Conservation (phyloP, 2,797 vertebrate species). For the Capromys pilorides region DNA sequence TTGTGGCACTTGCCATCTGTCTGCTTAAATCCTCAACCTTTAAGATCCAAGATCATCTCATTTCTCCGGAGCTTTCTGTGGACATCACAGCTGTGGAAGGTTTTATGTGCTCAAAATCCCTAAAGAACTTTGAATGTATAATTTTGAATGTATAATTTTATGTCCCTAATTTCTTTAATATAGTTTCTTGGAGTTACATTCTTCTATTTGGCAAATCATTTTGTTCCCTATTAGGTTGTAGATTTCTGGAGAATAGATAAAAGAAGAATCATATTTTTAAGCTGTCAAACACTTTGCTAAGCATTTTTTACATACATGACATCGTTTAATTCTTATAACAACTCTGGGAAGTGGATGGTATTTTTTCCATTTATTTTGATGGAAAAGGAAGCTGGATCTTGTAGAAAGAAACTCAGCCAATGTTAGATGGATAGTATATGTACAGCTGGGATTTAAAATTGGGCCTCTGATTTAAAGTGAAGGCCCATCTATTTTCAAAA, state of each 20-base stretch:
- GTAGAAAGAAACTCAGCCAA: conserved; percentile 8
- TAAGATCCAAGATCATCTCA: conserved; percentile 6
- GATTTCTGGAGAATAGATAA: neutral
- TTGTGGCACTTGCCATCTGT: neutral
- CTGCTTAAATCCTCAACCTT: conserved; percentile 51
- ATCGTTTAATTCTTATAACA: conserved; percentile 49
- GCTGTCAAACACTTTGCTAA: conserved; percentile 37
- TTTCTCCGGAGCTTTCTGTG: conserved; percentile 36
- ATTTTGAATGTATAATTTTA: no score
- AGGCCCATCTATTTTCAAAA: conserved; percentile 25
- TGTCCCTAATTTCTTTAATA: conserved; percentile 47
- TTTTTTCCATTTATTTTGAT: conserved; percentile 43
- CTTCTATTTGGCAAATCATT: conserved; percentile 51
- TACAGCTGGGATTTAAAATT: conserved; percentile 48
- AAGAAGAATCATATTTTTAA: conserved; percentile 50
- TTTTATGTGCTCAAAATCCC: neutral
- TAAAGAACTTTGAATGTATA: conserved; percentile 38
- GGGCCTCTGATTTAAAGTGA: conserved; percentile 17
- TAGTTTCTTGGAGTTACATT: conserved; percentile 16
- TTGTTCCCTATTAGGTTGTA: conserved; percentile 30
- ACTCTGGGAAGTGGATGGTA: neutral
- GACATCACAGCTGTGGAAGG: neutral
- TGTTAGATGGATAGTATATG: conserved; percentile 20
- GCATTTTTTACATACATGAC: conserved; percentile 27
- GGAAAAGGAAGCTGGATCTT: conserved; percentile 34